These are phyloP conservation scores for Eupithecia abbreviata DNA, from an alignment of 2,888 invertebrate genomes.

Conservation along the genomic window DNA sequence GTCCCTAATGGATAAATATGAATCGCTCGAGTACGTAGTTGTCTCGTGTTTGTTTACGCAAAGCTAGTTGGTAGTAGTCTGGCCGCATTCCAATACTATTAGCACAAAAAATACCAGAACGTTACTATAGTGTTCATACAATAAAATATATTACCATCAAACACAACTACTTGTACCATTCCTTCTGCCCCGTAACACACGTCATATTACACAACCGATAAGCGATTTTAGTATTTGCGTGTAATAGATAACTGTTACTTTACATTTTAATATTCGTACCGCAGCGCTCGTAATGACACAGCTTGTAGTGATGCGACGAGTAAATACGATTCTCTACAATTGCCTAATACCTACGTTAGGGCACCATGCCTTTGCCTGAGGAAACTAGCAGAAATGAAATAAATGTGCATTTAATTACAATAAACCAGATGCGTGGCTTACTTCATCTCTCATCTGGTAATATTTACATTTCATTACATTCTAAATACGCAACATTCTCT, in stretches of 20 bases:
- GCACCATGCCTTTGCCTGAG: not conserved
- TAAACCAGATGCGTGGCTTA: constrained; percentile 2
- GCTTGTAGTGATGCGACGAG: constrained; percentile 26
- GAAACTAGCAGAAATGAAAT: constrained; percentile 15
- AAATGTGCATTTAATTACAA: constrained; percentile 23
- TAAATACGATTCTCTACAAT: constrained; percentile 2
- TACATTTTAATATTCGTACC: constrained; percentile 25
- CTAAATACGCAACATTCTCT: constrained; percentile 35
- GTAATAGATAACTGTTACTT: constrained; percentile 26
- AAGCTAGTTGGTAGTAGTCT: constrained; percentile 47
- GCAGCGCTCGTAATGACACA: constrained; percentile 26
- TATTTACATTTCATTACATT: constrained; percentile 33
- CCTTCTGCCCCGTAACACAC: constrained; percentile 34
- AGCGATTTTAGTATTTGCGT: constrained; percentile 37
- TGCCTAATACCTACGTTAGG: constrained; percentile 17
- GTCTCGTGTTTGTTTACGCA: constrained; percentile 40
- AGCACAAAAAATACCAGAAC: constrained; percentile 53
- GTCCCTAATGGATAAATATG: constrained; percentile 15
- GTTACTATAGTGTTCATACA: constrained; percentile 36
- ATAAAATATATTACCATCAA: constrained; percentile 33
- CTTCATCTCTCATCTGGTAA: constrained; percentile 27
- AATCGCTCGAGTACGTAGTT: constrained; percentile 34
- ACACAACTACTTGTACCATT: constrained; percentile 25
- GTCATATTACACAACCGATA: constrained; percentile 43
- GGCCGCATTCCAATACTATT: constrained; percentile 59